Evolutionary conservation across 2,888 invertebrate species (phyloP), one percentile per base, ranked within the genome.

Genomic region (Dryobota labecula): DNA sequence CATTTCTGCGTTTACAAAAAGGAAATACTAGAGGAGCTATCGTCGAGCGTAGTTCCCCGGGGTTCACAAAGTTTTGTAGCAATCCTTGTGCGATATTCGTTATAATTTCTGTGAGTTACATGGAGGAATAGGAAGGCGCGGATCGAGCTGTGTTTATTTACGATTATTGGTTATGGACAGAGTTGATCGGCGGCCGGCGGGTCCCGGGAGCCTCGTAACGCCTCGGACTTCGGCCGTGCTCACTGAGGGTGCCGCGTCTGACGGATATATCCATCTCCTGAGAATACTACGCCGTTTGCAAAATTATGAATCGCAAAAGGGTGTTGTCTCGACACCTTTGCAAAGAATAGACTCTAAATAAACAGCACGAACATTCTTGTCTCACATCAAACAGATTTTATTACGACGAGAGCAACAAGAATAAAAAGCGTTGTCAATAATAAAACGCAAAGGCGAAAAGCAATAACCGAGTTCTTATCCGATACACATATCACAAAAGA

Each of bases 91-190:
- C 61, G 73, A 75, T 76, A 74, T 83, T 86, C 75, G 75, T 80
- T 86, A 86, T 87, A 88, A 88, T 87, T 84, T 86, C 78, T 84
- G 80, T 79, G 81, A 87, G 84, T 85, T 87, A 84, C 74, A 77
- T 76, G 71, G 80, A 77, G 82, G 71, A 83, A 73, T 80, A 80
- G 84, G 78, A 79, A 86, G 82, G 86, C 88, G 86, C 81, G 84
- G 86, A 88, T 87, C 87, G 85, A 84, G 86, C 87, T 86, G 89
- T 87, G 92, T 93, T 95, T 95, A 96, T 95, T 96, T 95, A 96
- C 94, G 95, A 91, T 96, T 95, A 95, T 96, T 95, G 96, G 95
- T 95, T 95, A 96, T 95, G 92, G 95, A 94, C 92, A 89, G 92
- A 94, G 93, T 93, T 93, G 94, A 94, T 93, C 93, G 92, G 90